Conservation (phyloP, 92 coral and sea anemone genomes). For the Phenganax subtilis region DNA sequence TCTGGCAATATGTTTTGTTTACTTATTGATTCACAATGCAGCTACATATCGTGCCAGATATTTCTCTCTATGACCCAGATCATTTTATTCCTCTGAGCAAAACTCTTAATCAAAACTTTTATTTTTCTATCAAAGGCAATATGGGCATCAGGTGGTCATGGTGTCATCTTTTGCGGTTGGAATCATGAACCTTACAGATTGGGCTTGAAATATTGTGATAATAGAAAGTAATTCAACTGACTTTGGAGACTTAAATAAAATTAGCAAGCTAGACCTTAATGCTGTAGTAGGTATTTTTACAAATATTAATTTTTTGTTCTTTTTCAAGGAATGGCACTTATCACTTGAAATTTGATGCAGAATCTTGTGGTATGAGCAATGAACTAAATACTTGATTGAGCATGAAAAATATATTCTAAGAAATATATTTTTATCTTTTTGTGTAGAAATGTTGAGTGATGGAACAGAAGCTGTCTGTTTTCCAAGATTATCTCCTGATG, state of each 20-base stretch:
- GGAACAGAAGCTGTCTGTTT: slow-evolving; percentile 55
- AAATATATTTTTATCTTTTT: neutral
- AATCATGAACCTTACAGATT: slow-evolving; percentile 75
- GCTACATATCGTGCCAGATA: too few relatives aligned
- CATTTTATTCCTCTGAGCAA: neutral
- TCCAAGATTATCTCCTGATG: slow-evolving; percentile 57
- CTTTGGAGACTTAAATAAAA: too few relatives aligned
- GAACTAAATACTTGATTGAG: neutral
- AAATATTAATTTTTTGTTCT: neutral
- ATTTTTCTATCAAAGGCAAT: slow-evolving; percentile 52
- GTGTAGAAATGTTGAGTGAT: slow-evolving; percentile 57
- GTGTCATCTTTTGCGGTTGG: slow-evolving; percentile 80
- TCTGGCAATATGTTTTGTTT: too few relatives aligned
- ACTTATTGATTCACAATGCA: too few relatives aligned
- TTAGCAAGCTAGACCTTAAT: neutral
- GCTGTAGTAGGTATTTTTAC: neutral
- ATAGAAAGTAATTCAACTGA: slow-evolving; percentile 60
- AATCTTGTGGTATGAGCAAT: slow-evolving; percentile 11
- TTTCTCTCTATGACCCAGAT: too few relatives aligned
- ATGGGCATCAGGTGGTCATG: slow-evolving; percentile 71
- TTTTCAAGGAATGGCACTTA: slow-evolving; percentile 25
- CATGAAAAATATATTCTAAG: neutral
- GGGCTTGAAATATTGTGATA: slow-evolving; percentile 67
- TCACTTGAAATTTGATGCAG: slow-evolving; percentile 2
- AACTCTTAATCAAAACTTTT: too few relatives aligned